Evolutionary conservation across 2,797 vertebrate species (phyloP), one percentile per base, ranked within the genome.

Genomic region (Parambassis ranga): DNA sequence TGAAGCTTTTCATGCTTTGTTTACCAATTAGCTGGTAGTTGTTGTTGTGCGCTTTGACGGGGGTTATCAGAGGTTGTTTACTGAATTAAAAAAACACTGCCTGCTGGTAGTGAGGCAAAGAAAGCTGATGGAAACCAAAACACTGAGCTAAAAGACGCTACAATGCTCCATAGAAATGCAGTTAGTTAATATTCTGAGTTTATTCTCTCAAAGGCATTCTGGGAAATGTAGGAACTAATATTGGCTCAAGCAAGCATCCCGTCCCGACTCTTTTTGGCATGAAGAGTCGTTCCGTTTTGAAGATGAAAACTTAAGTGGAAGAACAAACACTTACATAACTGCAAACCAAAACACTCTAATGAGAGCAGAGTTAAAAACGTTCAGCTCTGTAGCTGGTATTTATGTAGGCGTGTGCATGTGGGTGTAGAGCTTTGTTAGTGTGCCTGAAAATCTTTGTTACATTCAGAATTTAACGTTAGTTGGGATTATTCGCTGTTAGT

Each of bases 391-490:
- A 27, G 49, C 71, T 62, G 73, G 52, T 46, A 16, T 55, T 42
- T 43, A 52, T 58, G 77, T 51, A 38, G 65, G 64, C 14, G 38
- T 39, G 52, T 46, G 59, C 37, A 19, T 18, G 77, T 59, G 65
- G 56, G 79, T 5, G 67, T 43, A 10, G n/a, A 53, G 56, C 30
- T 65, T 50, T 57, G 67, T 69, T 67, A 31, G 28, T 55, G 59
- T 52, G 46, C 36, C 9, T 6, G 33, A 49, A 58, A 76, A 28
- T 55, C 60, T 70, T 78, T 81, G 61, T 68, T 78, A 52, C 49
- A 46, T 71, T 78, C 55, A 52, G 22, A 68, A 50, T 61, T 61
- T 35, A 33, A 55, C 39, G 61, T 23, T 41, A 38, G 46, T 51
- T 38, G 20, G 26, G 43, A 65, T 73, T 71, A 39, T 30, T 74